A percentile compares a stretch with the other conserved stretches of the same genome.
These are phyloP conservation scores for Patella depressa DNA, from an alignment of 2,888 invertebrate genomes.

Conservation along the genomic window DNA sequence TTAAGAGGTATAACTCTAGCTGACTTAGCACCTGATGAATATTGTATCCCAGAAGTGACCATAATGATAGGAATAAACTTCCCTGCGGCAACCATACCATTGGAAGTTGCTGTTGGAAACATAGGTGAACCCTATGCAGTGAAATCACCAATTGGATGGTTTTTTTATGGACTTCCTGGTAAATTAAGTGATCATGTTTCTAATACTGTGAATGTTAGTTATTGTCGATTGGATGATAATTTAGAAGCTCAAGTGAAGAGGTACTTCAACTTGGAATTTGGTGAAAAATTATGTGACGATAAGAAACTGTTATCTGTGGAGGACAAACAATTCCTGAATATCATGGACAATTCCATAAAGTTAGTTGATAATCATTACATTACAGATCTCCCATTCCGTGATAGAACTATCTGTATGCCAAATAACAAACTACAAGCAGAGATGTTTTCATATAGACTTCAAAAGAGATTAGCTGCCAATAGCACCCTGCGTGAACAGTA, in stretches of 20 bases:
- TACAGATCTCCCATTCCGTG: slow-evolving; percentile 19
- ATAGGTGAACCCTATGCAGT: slow-evolving; percentile 27
- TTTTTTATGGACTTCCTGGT: slow-evolving; percentile 26
- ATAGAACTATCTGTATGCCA: slow-evolving; percentile 15
- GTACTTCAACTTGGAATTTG: slow-evolving; percentile 62
- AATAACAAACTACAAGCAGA: slow-evolving; percentile 21
- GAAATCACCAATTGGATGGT: slow-evolving; percentile 27
- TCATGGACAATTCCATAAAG: slow-evolving; percentile 13
- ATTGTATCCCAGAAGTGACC: not conserved
- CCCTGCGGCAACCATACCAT: slow-evolving; percentile 3
- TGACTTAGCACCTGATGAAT: not conserved
- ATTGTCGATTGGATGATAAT: slow-evolving; percentile 77
- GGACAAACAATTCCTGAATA: slow-evolving; percentile 25
- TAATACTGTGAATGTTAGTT: slow-evolving; percentile 2
- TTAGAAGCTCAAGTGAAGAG: slow-evolving; percentile 85
- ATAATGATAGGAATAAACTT: slow-evolving; percentile 14
- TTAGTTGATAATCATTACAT: slow-evolving; percentile 23
- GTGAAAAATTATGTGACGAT: slow-evolving; percentile 76
- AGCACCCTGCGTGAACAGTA: slow-evolving; percentile 8
- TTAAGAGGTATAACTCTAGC: slow-evolving; percentile 10
- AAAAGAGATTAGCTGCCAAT: slow-evolving; percentile 11
- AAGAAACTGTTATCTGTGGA: slow-evolving; percentile 18
- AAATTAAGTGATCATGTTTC: not conserved
- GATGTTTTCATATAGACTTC: slow-evolving; percentile 9
- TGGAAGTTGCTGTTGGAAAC: slow-evolving; percentile 2